These are phyloP conservation scores for Dryobotodes eremita DNA, from an alignment of 2,888 invertebrate genomes.

Conservation along the genomic window DNA sequence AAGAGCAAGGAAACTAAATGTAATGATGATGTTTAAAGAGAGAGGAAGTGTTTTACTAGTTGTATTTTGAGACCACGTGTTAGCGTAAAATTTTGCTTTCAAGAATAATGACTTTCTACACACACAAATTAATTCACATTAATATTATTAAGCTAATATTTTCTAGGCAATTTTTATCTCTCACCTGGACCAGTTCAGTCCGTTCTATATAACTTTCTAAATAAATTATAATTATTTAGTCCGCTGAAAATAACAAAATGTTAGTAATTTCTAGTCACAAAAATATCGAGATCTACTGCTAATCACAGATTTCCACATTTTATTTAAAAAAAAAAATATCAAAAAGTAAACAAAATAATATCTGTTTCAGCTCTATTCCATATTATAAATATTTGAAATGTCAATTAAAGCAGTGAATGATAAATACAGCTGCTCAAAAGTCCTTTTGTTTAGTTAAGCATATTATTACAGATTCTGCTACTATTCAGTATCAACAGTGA, in stretches of 20 bases:
- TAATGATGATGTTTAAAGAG: too few species aligned
- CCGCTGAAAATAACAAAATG: neutral
- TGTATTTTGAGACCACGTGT: neutral
- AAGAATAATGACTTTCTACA: neutral
- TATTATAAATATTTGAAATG: conserved; percentile 14
- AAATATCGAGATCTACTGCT: neutral
- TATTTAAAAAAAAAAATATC: neutral
- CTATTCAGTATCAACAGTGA: conserved; percentile 43
- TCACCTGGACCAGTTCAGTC: too few species aligned
- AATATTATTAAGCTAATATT: neutral
- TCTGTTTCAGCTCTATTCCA: neutral
- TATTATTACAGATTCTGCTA: conserved; percentile 40
- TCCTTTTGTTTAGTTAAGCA: conserved; percentile 43
- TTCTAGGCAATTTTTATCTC: neutral
- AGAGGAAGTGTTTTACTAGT: too few species aligned
- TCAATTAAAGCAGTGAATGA: conserved; percentile 25
- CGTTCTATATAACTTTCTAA: neutral
- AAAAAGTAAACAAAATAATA: neutral
- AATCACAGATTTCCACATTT: neutral
- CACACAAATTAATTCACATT: too few species aligned
- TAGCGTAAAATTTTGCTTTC: neutral
- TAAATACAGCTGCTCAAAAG: conserved; percentile 24
- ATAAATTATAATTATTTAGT: conserved; percentile 4
- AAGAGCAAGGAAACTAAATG: too few species aligned
- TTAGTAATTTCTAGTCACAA: too few species aligned